Base-by-base conservation (phyloP, 2,113 vertebrate species). In the Chaetodon trifascialis region DNA sequence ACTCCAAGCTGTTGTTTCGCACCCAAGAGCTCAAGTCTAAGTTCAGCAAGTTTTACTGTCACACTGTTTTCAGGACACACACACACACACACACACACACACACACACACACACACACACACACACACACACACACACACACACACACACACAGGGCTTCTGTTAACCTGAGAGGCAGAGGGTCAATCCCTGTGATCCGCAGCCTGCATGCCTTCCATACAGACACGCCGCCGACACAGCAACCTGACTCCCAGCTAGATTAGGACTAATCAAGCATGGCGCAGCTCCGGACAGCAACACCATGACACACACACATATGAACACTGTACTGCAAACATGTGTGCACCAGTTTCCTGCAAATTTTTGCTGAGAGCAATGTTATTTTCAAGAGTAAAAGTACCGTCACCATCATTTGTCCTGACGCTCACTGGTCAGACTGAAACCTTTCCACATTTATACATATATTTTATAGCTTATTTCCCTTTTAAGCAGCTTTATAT, bases 161-260 rank as follows among this genome's bases (percentile, higher is more conserved):
- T 94, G 94, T 95, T 95, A 95, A 95, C 95, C 94, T 91, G 91
- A 94, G 92, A 93, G 92, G 89, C 88, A 76, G 83, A 68, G 90
- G 94, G 95, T 95, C 94, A 95, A 94, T 94, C 93, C 92, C 88
- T 90, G 90, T 94, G 91, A 95, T 93, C 89, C 86, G 54, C 69
- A 74, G 93, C 93, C 94, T 90, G 91, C 93, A 95, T 95, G 91
- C 93, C 88, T 93, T 92, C 93, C 91, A 91, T 90, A 89, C 86
- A 90, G 89, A 94, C 91, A 91, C 73, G 90, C 83, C 82, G 90
- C 87, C 82, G 65, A 93, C 93, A 94, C 93, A 73, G 95, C 90
- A 95, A 95, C 94, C 83, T 19, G 91, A 95, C 90, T 88, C 93
- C 88, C 23, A 17, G 78, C 79, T 25, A 86, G 91, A 94, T 95